Evolutionary conservation across 2,113 vertebrate species (phyloP).

Genomic region (Progne subis): DNA sequence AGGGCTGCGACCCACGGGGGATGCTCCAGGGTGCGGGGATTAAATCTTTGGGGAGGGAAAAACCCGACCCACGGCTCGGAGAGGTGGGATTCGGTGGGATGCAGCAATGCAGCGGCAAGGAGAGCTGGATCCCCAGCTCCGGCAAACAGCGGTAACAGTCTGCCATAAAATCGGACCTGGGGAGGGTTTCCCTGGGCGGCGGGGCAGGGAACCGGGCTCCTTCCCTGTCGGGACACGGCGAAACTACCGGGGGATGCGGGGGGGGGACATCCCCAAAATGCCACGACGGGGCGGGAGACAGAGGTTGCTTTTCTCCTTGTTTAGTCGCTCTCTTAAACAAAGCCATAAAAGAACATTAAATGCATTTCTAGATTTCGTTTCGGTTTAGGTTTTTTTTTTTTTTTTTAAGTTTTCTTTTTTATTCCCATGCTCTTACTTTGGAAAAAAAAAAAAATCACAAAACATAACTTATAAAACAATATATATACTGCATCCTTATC

Average conservation of each 20-base stretch:
- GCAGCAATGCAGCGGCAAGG: neutral
- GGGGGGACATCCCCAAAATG: neutral
- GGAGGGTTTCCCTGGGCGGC: neutral
- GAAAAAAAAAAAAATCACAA: conserved; percentile 65
- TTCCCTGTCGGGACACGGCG: neutral
- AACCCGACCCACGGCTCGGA: neutral
- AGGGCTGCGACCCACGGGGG: neutral
- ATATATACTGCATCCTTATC: conserved; percentile 75
- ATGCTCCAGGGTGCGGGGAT: neutral
- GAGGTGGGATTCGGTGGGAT: neutral
- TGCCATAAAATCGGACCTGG: neutral
- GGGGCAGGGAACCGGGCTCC: neutral
- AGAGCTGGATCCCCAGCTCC: neutral
- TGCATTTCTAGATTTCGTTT: conserved; percentile 59
- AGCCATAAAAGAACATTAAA: conserved; percentile 63
- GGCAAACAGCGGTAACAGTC: neutral
- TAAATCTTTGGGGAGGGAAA: neutral
- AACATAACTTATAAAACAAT: conserved; percentile 79
- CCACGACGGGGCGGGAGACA: neutral
- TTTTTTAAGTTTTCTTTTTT: conserved; percentile 1
- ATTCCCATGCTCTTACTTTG: conserved; percentile 73
- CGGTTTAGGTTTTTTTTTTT: neutral
- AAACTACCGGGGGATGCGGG: neutral
- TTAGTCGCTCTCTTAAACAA: neutral
- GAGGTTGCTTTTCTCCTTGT: neutral